Conservation (phyloP, 35 echinoderm and acorn worm genomes). For the Apostichopus japonicus region DNA sequence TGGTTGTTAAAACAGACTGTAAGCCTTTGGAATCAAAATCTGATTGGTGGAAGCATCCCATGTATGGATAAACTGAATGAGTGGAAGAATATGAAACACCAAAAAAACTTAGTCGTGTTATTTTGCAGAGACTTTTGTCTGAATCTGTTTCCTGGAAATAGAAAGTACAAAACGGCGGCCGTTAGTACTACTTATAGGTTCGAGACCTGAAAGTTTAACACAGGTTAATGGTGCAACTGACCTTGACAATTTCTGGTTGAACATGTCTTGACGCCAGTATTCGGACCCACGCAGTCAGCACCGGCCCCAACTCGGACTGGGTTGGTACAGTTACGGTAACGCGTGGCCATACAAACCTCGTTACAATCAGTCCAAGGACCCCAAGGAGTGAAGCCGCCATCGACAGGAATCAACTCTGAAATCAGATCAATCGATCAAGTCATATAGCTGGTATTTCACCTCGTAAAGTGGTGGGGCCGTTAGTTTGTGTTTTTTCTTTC, state of each 20-base stretch:
- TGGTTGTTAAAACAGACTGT: not conserved
- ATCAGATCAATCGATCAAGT: not conserved
- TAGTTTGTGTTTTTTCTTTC: no score
- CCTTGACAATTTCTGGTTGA: conserved; percentile 46
- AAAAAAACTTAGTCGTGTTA: no score
- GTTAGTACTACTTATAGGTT: no score
- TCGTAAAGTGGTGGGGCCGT: no score
- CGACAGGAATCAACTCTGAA: conserved; percentile 69
- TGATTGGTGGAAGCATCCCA: conserved; percentile 54
- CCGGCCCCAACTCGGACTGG: conserved; percentile 48
- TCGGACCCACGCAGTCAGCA: conserved; percentile 68
- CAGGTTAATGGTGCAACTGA: not conserved
- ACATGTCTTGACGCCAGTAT: conserved; percentile 63
- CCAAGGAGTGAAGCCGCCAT: conserved; percentile 73
- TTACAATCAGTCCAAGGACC: conserved; percentile 66
- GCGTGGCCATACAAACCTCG: conserved; percentile 34
- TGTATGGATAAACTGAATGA: conserved; percentile 64
- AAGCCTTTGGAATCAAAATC: not conserved
- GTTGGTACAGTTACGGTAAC: conserved; percentile 80
- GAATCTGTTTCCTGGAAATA: no score
- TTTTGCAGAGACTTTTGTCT: no score
- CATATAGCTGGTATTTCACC: no score
- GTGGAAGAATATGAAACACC: not conserved
- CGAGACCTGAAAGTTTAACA: no score
- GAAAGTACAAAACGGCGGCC: no score